These are phyloP conservation scores for Drosophila tristis DNA, from an alignment of 1,140 invertebrate species.

Conservation along the genomic window DNA sequence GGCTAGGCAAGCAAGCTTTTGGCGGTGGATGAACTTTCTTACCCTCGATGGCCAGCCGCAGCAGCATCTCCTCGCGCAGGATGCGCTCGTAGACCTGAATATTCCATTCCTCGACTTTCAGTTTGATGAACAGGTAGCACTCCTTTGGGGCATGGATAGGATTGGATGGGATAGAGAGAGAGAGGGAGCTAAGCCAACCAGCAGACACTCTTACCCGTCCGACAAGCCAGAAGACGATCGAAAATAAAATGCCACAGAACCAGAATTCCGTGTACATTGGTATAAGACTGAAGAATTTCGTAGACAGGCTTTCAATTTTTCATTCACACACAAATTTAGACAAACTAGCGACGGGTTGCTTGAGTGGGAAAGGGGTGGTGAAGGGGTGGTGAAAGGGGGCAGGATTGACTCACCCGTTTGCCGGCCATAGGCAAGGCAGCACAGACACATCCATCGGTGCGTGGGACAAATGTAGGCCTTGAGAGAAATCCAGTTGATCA, in stretches of 20 bases:
- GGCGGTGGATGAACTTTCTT: constrained; percentile 38
- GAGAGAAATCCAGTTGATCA: not conserved
- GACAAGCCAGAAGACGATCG: constrained; percentile 50
- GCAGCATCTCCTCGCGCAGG: constrained; percentile 67
- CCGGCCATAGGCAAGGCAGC: constrained; percentile 29
- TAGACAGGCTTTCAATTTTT: not conserved
- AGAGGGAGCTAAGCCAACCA: not conserved
- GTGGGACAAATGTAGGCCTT: constrained; percentile 49
- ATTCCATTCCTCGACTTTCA: constrained; percentile 68
- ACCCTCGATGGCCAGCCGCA: constrained; percentile 65
- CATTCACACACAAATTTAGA: constrained; percentile 20
- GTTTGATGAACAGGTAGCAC: constrained; percentile 58
- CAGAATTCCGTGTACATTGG: constrained; percentile 65
- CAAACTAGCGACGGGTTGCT: constrained; percentile 1
- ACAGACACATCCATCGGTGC: constrained; percentile 43
- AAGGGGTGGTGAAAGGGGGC: not conserved
- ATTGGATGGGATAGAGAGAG: not conserved
- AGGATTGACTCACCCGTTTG: constrained; percentile 40
- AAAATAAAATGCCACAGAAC: constrained; percentile 59
- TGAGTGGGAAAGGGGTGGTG: not conserved
- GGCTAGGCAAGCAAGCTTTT: not conserved
- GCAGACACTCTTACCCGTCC: constrained; percentile 48
- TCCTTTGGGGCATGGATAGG: constrained; percentile 36
- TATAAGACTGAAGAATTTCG: not conserved
- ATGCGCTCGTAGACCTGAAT: constrained; percentile 52